These are phyloP conservation scores for Lerema accius DNA, from an alignment of 1,140 invertebrate genomes.

Conservation along the genomic window DNA sequence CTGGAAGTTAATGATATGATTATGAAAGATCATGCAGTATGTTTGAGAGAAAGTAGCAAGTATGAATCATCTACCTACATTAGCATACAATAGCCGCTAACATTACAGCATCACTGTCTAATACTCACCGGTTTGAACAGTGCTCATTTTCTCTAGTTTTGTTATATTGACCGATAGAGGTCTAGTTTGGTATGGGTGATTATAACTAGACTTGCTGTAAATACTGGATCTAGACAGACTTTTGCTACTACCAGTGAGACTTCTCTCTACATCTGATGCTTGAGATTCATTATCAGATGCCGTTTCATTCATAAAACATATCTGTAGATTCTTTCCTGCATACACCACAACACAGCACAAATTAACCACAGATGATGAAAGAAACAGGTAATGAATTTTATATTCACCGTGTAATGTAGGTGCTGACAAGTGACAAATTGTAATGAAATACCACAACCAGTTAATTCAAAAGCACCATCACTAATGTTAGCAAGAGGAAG, in stretches of 20 bases:
- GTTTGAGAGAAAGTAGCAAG: neutral
- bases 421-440: too few species aligned
- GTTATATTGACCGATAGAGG: slow-evolving; percentile 77
- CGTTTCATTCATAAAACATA: slow-evolving; percentile 97
- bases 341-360: slow-evolving; percentile 65
- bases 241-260: slow-evolving; percentile 68
- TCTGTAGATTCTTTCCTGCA: slow-evolving; percentile 95
- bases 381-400: neutral
- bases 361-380: slow-evolving; percentile 28
- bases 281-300: slow-evolving; percentile 92
- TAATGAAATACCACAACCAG: neutral
- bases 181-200: slow-evolving; percentile 80
- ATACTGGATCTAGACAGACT: slow-evolving; percentile 68
- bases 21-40: neutral
- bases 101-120: neutral
- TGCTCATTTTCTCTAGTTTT: slow-evolving; percentile 71
- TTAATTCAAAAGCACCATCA: neutral
- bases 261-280: slow-evolving; percentile 86
- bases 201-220: slow-evolving; percentile 70
- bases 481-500: neutral
- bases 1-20: neutral
- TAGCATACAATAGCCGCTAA: neutral
- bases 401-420: too few species aligned
- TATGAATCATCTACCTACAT: neutral
- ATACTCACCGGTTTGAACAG: slow-evolving; percentile 68